Evolutionary conservation across 2,797 vertebrate species (phyloP), one percentile per base, ranked within the genome.

Genomic region (Enteromius afrohamiltoni): DNA sequence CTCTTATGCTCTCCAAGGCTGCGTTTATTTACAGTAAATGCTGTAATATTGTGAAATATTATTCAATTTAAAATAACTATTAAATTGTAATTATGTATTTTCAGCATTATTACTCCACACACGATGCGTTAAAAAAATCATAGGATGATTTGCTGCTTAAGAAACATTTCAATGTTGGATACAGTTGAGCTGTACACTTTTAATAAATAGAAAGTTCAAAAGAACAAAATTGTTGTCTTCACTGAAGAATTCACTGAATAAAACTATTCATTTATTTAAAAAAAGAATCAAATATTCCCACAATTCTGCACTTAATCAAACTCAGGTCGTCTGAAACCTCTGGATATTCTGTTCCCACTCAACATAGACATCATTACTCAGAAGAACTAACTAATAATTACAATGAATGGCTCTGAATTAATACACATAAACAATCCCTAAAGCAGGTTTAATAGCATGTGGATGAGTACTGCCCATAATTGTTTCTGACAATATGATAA

Each of bases 311-410:
- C 65, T 9, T 9, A 21, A n/a, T 9, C 53, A n/a, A 55, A 68
- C 34, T n/a, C 34, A 40, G 17, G 90, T 89, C 78, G 82, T 65
- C 40, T 64, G 37, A 67, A 79, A 73, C 17, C 29, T 7, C n/a
- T 37, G n/a, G 78, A 62, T 7, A 13, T 37, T 55, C 6, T 53
- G 5, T 13, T n/a, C 2, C 10, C 5, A 3, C 19, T 29, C 23
- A 17, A 26, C 14, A 29, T 3, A 51, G 26, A 19, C 7, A 70
- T 7, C 2, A 26, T 17, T 31, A 51, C 26, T 49, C 42, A 73
- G 42, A 9, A 74, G 29, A 74, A n/a, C 0, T 26, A 6, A 1
- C 0, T 26, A 13, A 3, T 21, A 21, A 51, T 26, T 47, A 69
- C 7, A 26, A 71, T 71, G 16, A 11, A 73, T 14, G 19, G 0